phyloP scores from a whole-genome alignment of 1,140 invertebrate genomes.

The Diabrotica undecimpunctata region DNA sequence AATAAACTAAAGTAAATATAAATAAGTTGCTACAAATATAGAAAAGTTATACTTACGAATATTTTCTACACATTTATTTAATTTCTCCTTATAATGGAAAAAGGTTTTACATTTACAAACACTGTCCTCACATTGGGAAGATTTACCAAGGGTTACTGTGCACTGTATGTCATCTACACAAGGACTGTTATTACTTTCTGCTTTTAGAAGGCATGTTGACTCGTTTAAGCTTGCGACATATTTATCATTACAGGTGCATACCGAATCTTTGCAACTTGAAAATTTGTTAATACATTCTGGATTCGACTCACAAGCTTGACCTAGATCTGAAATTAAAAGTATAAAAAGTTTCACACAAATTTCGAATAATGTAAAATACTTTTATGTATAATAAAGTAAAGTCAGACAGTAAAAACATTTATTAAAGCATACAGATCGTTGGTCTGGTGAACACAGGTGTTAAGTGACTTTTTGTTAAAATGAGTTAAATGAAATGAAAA shows the following conservation, averaged over 20 bases:
- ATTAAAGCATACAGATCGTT: too few relatives aligned
- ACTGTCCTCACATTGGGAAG: constrained; percentile 19
- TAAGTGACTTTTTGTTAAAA: too few relatives aligned
- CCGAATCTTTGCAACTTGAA: constrained; percentile 6
- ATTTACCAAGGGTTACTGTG: constrained; percentile 10
- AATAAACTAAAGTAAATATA: too few relatives aligned
- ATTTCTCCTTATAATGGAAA: constrained; percentile 20
- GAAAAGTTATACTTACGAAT: constrained; percentile 16
- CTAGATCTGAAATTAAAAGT: constrained; percentile 4
- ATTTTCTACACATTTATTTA: constrained; percentile 24
- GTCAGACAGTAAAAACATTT: too few relatives aligned
- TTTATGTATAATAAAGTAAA: too few relatives aligned
- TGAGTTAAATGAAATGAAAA: too few relatives aligned
- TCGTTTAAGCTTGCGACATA: constrained; percentile 10
- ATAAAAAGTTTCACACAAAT: too few relatives aligned
- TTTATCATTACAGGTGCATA: neutral
- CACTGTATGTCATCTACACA: constrained; percentile 13
- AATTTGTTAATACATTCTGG: constrained; percentile 8
- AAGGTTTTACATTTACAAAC: constrained; percentile 23
- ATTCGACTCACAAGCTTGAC: constrained; percentile 4
- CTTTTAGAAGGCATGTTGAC: constrained; percentile 3
- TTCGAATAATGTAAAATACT: too few relatives aligned
- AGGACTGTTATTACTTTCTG: neutral
- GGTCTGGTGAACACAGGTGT: too few relatives aligned
- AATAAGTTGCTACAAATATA: too few relatives aligned